phyloP scores from a whole-genome alignment of 2,113 vertebrate genomes.

The Pygoscelis adeliae region DNA sequence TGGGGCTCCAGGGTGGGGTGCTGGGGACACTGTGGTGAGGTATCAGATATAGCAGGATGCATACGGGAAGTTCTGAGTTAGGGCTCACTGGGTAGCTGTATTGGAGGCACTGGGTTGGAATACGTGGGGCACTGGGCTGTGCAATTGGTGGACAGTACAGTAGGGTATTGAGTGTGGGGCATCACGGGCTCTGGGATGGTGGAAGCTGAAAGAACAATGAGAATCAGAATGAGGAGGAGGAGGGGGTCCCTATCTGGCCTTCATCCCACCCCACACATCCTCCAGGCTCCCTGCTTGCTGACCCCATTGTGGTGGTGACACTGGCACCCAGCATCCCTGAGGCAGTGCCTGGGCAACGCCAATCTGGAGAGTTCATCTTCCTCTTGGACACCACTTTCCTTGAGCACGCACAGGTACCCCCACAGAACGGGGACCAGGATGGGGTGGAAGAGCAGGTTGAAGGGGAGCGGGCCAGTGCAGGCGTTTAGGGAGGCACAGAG shows the following conservation, averaged over 20 bases:
- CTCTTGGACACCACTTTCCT: neutral
- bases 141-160: neutral
- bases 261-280: neutral
- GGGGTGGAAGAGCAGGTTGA: neutral
- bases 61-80: accelerated
- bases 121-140: neutral
- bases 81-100: neutral
- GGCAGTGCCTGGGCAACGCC: neutral
- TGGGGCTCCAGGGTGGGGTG: neutral
- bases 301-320: neutral
- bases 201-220: neutral
- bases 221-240: neutral
- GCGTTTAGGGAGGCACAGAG: neutral
- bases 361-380: constrained; percentile 4
- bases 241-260: neutral
- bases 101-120: neutral
- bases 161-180: neutral
- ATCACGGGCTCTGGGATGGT: neutral
- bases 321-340: neutral
- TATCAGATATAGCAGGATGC: neutral
- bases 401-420: neutral
- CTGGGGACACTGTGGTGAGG: neutral
- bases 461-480: neutral
- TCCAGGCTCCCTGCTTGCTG: neutral
- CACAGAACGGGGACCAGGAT: neutral